These are phyloP conservation scores for Herpailurus yagouaroundi DNA, from an alignment of 2,113 vertebrate genomes.

Conservation along the genomic window DNA sequence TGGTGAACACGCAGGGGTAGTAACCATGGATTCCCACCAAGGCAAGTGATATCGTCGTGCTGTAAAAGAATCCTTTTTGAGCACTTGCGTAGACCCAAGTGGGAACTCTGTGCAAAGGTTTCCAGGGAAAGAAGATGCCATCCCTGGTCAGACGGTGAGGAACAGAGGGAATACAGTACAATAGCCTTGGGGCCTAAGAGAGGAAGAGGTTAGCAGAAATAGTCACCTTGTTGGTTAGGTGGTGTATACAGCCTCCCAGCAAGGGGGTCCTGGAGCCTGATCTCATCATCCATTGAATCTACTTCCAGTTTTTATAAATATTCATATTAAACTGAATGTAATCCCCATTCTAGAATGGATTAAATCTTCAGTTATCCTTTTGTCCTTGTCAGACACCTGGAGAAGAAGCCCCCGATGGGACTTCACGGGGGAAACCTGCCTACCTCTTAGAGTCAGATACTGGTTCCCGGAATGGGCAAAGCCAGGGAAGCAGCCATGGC, in stretches of 20 bases:
- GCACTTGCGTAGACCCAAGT: background rate
- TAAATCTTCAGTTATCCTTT: background rate
- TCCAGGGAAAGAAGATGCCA: background rate
- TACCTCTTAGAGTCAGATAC: background rate
- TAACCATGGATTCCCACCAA: background rate
- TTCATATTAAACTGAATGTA: background rate
- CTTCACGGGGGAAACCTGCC: background rate
- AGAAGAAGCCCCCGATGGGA: background rate
- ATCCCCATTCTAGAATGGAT: background rate
- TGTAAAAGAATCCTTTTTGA: background rate
- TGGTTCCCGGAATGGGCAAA: background rate
- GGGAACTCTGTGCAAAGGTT: background rate
- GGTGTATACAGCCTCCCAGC: too few relatives aligned
- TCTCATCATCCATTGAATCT: background rate
- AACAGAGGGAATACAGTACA: too few relatives aligned
- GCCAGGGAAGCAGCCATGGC: too few relatives aligned
- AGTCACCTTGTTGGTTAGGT: background rate
- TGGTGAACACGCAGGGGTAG: accelerated
- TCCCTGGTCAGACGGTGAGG: background rate
- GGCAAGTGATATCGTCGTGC: accelerated
- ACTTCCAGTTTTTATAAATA: background rate
- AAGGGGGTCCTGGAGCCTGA: background rate
- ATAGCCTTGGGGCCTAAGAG: background rate
- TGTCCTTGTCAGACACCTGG: background rate
- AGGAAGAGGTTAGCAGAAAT: background rate